Percentiles rank a stretch among this genome's conserved stretches.
These are phyloP conservation scores for Labeo rohita DNA, from an alignment of 2,113 vertebrate genomes.

Conservation along the genomic window DNA sequence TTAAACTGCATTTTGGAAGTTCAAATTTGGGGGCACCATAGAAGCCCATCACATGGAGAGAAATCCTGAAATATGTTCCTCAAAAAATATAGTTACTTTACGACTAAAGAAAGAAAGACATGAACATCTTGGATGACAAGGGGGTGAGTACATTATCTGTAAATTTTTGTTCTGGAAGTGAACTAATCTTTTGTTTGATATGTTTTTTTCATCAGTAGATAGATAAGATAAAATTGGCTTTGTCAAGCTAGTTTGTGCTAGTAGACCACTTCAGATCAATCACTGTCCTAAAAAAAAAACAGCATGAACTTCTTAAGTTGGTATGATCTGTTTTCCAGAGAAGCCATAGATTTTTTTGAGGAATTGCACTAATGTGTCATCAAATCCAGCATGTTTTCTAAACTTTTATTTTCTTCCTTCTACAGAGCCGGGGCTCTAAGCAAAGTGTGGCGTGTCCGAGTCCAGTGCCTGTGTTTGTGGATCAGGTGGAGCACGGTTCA, in stretches of 20 bases:
- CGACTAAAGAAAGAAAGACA: too few relatives aligned
- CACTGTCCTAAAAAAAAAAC: background rate
- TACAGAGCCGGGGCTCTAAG: constrained; percentile 92
- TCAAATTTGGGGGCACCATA: too few relatives aligned
- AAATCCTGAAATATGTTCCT: too few relatives aligned
- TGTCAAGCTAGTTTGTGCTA: background rate
- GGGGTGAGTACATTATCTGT: too few relatives aligned
- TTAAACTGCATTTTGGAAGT: too few relatives aligned
- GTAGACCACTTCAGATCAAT: background rate
- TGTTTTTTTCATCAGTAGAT: too few relatives aligned
- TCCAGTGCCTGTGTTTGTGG: constrained; percentile 71
- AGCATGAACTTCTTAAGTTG: background rate
- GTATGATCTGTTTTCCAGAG: background rate
- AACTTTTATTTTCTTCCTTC: constrained; percentile 50
- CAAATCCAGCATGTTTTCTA: constrained; percentile 25
- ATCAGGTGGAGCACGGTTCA: constrained; percentile 81
- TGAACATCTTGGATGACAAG: too few relatives aligned
- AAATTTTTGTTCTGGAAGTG: too few relatives aligned
- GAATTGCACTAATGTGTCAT: background rate
- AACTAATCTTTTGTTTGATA: too few relatives aligned
- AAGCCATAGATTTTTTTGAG: background rate
- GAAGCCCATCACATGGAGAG: too few relatives aligned
- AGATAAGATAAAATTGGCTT: too few relatives aligned
- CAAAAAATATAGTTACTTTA: too few relatives aligned
- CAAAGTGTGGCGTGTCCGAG: constrained; percentile 73